phyloP scores from a whole-genome alignment of 2,113 vertebrate genomes.

The Microcebus griseorufus region DNA sequence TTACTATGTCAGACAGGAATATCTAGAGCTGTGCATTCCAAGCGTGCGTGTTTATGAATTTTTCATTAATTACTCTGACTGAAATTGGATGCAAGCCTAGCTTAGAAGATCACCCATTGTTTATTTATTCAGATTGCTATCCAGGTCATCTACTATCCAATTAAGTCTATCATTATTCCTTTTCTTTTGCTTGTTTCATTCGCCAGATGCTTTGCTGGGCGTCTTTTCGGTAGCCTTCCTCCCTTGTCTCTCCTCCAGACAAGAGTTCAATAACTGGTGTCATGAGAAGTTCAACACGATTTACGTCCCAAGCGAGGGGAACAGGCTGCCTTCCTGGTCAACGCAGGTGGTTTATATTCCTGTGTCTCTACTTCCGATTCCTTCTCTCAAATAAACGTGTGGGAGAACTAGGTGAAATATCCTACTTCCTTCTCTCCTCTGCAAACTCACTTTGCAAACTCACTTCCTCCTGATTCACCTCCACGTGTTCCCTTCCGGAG shows the following conservation, averaged over 20 bases:
- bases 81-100: not conserved
- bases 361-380: not conserved
- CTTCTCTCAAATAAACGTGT: not conserved
- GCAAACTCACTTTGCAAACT: not conserved
- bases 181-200: not conserved
- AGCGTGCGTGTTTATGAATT: conserved; percentile 8
- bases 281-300: no score
- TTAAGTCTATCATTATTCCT: not conserved
- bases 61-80: conserved; percentile 52
- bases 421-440: not conserved
- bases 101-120: conserved; percentile 2
- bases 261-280: not conserved
- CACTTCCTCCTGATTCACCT: not conserved
- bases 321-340: not conserved
- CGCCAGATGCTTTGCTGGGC: not conserved
- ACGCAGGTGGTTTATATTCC: fast-evolving
- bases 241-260: not conserved
- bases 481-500: not conserved
- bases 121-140: conserved; percentile 28
- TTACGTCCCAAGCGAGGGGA: not conserved
- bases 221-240: not conserved
- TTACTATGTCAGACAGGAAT: conserved; percentile 28
- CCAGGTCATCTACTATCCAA: not conserved
- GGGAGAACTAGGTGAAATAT: not conserved
- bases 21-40: not conserved